Base-by-base conservation (phyloP, 2,797 vertebrate genomes). In the Enteromius anoplus region DNA sequence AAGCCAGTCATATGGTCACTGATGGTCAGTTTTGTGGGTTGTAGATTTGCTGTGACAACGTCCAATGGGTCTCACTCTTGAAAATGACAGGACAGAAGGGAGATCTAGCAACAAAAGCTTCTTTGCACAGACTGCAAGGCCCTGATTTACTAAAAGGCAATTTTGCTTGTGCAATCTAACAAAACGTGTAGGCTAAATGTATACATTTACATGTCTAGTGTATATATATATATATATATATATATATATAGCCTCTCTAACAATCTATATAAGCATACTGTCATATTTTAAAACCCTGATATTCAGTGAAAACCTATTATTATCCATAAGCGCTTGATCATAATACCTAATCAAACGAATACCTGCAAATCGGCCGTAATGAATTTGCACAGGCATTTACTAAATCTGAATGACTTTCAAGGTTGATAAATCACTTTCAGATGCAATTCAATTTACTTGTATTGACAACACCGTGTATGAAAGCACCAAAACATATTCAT, bases 1-100 rank as follows among this genome's bases (percentile, higher is more conserved):
- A 47, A 23, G 76, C n/a, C 40, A 73, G 77, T 79, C 29, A 69
- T 66, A 26, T 23, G 77, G 77, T 79, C 77, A 23, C 29, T 79
- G 11, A 37, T 40, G 47, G 64, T 55, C 77, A 55, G 21, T 69
- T 79, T 47, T 51, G 5, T 49, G 26, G 23, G 5, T 78, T 78
- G 40, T 7, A 78, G 9, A 78, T 47, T 47, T 64, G 26, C 40
- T 78, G 45, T 32, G 75, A 32, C 42, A 60, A 60, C 53, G 8
- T 75, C 34, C 34, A 75, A 26, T 58, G 34, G 7, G 34, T 26
- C 51, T 75, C 34, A 58, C 2, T 77, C 23, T 7, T 47, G 40
- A 66, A 21, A 51, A 49, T 66, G 6, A 34, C 60, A 66, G 17
- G 76, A 51, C 14, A 78, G 40, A 77, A 77, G 23, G 40, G 40